A percentile compares a stretch with the other conserved stretches of the same genome.
Evolutionary conservation across 1,140 invertebrate genomes (phyloP).

Genomic region (Phymastichus coffea): DNA sequence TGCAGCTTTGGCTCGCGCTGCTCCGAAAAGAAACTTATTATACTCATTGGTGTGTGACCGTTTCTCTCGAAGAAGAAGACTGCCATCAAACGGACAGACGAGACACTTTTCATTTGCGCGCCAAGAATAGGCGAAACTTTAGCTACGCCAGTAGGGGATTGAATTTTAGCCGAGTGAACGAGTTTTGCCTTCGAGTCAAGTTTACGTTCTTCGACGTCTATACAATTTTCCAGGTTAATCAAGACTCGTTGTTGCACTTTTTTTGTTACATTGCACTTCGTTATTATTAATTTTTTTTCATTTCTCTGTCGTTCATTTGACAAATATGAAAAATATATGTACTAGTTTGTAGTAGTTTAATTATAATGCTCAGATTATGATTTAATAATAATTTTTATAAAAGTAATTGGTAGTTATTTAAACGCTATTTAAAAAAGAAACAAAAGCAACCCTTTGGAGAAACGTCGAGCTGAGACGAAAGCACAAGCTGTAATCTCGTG

Average conservation of each 20-base stretch:
- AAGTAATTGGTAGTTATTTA: no score
- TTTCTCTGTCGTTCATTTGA: no score
- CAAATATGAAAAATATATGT: no score
- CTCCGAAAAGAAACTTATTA: slow-evolving; percentile 24
- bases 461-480: no score
- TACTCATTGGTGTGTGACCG: not conserved
- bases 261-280: not conserved
- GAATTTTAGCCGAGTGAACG: slow-evolving; percentile 21
- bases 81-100: slow-evolving; percentile 23
- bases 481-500: no score
- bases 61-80: not conserved
- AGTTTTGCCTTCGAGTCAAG: no score
- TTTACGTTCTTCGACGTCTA: not conserved
- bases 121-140: slow-evolving; percentile 19
- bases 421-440: no score
- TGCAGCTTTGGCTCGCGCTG: no score
- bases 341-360: no score
- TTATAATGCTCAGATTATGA: no score
- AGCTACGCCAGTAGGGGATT: slow-evolving; percentile 1
- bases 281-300: not conserved
- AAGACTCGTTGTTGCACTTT: not conserved
- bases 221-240: slow-evolving; percentile 3
- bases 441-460: no score
- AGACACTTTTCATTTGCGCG: slow-evolving; percentile 28
- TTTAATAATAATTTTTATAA: no score